phyloP scores from a whole-genome alignment of 2,113 vertebrate species.

The Mesitornis unicolor region DNA sequence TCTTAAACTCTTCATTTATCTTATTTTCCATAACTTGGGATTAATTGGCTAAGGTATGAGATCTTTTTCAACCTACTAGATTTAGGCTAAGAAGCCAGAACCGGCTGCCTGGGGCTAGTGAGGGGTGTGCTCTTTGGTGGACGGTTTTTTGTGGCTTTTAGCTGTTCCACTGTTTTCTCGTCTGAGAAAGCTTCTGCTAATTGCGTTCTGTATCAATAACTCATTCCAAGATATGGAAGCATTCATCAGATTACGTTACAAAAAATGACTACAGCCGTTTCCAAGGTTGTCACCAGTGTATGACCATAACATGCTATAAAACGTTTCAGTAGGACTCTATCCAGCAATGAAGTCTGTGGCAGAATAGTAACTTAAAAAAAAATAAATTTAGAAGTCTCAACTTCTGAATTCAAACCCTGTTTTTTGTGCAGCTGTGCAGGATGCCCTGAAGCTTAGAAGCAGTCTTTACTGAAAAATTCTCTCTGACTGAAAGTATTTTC shows the following conservation, averaged over 20 bases:
- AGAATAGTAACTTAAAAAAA: background rate
- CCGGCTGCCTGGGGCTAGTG: background rate
- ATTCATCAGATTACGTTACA: background rate
- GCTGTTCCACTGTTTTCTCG: background rate
- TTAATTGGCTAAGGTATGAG: background rate
- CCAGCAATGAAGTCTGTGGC: background rate
- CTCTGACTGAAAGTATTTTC: background rate
- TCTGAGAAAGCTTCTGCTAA: background rate
- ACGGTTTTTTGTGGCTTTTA: background rate
- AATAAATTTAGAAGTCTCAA: background rate
- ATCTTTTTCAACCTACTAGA: background rate
- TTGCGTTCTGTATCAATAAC: background rate
- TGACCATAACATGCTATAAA: background rate
- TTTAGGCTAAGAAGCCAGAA: background rate
- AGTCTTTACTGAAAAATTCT: background rate
- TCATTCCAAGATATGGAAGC: background rate
- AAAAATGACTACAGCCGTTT: background rate
- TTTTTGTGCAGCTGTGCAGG: background rate
- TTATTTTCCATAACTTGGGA: background rate
- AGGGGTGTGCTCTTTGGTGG: background rate
- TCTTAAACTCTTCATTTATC: background rate
- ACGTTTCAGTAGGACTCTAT: background rate
- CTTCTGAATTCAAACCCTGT: background rate
- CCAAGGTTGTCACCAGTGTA: background rate
- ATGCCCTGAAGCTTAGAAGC: background rate